A percentile compares a stretch with the other conserved stretches of the same genome.
Evolutionary conservation across 2,888 invertebrate species (phyloP).

Genomic region (Hermaeophaga mercurialis): DNA sequence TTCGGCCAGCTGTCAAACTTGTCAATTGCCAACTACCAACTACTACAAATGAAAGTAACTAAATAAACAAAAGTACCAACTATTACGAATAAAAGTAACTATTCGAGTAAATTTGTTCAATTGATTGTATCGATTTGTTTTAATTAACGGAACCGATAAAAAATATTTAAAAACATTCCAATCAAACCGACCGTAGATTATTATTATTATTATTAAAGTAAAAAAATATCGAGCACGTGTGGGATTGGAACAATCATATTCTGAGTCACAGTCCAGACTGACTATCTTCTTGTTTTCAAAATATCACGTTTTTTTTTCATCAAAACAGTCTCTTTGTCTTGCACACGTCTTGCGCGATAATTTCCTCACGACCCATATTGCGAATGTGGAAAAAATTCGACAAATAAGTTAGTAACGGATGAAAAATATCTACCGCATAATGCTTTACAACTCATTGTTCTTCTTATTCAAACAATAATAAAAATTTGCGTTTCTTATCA

Average conservation of each 20-base stretch:
- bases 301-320: constrained; percentile 17
- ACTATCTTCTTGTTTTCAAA: constrained; percentile 19
- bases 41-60: no score
- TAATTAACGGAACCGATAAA: no score
- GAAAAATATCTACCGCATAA: constrained; percentile 9
- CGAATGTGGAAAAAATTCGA: constrained; percentile 10
- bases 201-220: neutral
- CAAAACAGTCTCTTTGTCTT: constrained; percentile 24
- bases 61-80: no score
- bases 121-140: no score
- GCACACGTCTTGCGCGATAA: constrained; percentile 16
- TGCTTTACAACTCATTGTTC: constrained; percentile 8
- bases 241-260: neutral
- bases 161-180: neutral
- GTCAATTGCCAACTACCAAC: no score
- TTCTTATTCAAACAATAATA: neutral
- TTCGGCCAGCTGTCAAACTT: no score
- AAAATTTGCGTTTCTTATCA: constrained; percentile 8
- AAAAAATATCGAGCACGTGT: constrained; percentile 13
- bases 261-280: constrained; percentile 11
- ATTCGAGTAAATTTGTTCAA: no score
- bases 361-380: constrained; percentile 17
- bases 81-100: no score
- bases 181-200: neutral
- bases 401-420: constrained; percentile 14